These are phyloP conservation scores for Ophiothrix spiculata DNA, from an alignment of 35 echinoderm and acorn worm genomes.

Conservation along the genomic window DNA sequence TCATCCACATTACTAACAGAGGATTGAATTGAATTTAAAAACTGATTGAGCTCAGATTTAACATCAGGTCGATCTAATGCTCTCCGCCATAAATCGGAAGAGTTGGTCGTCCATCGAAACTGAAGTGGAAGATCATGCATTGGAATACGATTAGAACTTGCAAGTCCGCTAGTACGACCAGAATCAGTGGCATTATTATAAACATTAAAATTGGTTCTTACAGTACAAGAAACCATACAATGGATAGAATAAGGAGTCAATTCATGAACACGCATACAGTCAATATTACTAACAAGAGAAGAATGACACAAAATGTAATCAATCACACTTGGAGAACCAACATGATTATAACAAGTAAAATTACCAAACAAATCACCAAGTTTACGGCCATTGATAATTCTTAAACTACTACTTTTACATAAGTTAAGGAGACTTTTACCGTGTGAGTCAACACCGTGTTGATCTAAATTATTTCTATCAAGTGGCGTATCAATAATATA, in stretches of 20 bases:
- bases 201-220: background rate
- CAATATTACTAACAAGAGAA: background rate
- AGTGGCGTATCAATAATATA: background rate
- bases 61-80: background rate
- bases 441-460: background rate
- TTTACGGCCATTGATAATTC: background rate
- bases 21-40: background rate
- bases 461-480: background rate
- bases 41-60: background rate
- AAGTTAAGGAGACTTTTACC: background rate
- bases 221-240: background rate
- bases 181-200: background rate
- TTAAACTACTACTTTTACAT: background rate
- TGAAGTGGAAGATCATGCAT: background rate
- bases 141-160: background rate
- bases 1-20: background rate
- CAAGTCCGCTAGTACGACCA: too few species aligned
- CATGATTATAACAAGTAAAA: conserved; percentile 3
- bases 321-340: background rate
- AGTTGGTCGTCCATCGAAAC: background rate
- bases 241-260: background rate
- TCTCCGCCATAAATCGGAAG: too few species aligned
- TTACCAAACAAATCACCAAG: background rate
- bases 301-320: background rate
- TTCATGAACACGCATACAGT: background rate